phyloP scores from a whole-genome alignment of 2,888 invertebrate genomes.

The Drosophila subsilvestris region DNA sequence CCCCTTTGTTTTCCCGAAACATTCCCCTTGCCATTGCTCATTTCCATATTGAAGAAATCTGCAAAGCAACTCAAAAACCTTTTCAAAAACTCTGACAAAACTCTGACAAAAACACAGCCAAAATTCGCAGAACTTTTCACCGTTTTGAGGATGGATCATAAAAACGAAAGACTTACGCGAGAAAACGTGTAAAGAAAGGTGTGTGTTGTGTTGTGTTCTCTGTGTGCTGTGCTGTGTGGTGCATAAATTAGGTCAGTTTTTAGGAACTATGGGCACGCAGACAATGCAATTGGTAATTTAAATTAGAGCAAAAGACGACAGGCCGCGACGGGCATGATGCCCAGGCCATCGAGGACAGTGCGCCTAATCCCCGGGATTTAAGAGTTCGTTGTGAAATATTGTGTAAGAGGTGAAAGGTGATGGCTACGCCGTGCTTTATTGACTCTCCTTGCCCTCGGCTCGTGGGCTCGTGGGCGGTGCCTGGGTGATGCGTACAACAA shows the following conservation, averaged over 20 bases:
- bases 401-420: constrained; percentile 68
- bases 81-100: constrained; percentile 34
- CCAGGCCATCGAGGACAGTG: constrained; percentile 43
- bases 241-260: constrained; percentile 72
- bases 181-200: constrained; percentile 46
- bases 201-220: constrained; percentile 28
- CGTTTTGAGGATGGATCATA: constrained; percentile 40
- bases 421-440: constrained; percentile 29
- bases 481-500: constrained; percentile 45
- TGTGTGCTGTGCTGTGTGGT: too few species aligned
- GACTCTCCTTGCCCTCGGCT: constrained; percentile 25
- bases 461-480: constrained; percentile 64
- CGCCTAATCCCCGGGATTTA: constrained; percentile 70
- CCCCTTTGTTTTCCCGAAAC: constrained; percentile 12
- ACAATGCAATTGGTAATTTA: constrained; percentile 54
- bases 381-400: constrained; percentile 68
- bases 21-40: not conserved
- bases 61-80: constrained; percentile 10
- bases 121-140: constrained; percentile 60
- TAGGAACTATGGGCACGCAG: constrained; percentile 46
- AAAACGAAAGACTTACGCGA: constrained; percentile 55
- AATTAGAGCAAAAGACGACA: constrained; percentile 73
- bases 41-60: constrained; percentile 18
- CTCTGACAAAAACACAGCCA: constrained; percentile 24
- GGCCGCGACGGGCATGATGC: constrained; percentile 57